These are phyloP conservation scores for Hyalella azteca DNA, from an alignment of 2,888 invertebrate species.

Conservation along the genomic window DNA sequence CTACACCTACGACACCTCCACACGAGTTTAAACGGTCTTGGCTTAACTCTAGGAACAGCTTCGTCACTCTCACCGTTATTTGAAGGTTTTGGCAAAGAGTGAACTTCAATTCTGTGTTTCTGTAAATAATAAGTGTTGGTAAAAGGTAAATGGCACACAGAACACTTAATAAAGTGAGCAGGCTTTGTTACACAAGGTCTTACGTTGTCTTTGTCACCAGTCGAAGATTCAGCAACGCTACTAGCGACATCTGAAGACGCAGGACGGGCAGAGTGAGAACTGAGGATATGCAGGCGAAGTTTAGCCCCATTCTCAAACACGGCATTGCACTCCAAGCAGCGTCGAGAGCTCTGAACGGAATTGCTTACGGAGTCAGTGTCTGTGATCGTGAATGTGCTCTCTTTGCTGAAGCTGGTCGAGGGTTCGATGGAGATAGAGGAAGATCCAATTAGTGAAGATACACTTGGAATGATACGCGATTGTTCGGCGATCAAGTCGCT, in stretches of 20 bases:
- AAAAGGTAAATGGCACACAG: constrained; percentile 19
- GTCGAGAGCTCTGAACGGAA: not conserved
- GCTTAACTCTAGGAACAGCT: not conserved
- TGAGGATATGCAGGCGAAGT: constrained; percentile 21
- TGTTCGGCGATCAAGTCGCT: too few relatives aligned
- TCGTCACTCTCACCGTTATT: not conserved
- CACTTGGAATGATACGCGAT: not conserved
- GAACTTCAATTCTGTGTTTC: constrained; percentile 8
- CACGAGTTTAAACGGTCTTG: not conserved
- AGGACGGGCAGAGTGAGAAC: not conserved
- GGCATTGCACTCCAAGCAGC: constrained; percentile 17
- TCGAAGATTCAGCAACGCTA: not conserved
- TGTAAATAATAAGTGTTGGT: not conserved
- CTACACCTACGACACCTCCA: constrained; percentile 8
- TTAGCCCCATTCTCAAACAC: constrained; percentile 31
- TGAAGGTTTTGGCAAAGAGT: not conserved
- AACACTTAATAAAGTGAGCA: constrained; percentile 11
- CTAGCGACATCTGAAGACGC: not conserved
- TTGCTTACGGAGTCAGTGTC: not conserved
- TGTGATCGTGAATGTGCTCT: not conserved
- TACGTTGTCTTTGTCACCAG: not conserved
- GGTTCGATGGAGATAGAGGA: not conserved
- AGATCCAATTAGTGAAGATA: not conserved
- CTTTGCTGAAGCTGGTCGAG: not conserved
- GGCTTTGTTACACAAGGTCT: not conserved